Evolutionary conservation across 1,140 invertebrate species (phyloP).

Genomic region (Brachionus sp.): DNA sequence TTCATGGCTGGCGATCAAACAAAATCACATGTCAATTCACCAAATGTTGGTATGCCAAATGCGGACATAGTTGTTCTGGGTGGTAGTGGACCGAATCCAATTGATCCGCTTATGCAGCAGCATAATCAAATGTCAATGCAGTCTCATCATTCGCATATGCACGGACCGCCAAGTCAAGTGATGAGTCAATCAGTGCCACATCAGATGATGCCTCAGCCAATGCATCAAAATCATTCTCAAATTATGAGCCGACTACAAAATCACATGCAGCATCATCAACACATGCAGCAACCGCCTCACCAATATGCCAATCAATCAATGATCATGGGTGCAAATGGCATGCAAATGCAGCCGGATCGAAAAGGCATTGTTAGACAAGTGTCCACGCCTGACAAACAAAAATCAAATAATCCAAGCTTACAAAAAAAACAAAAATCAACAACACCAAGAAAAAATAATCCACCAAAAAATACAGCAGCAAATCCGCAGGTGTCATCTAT

Average conservation of each 20-base stretch:
- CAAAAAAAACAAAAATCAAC: conserved; percentile 33
- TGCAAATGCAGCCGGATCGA: conserved; percentile 3
- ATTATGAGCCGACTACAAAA: conserved; percentile 17
- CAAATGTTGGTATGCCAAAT: not conserved
- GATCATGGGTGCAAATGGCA: not conserved
- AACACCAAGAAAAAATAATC: not conserved
- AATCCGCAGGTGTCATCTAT: not conserved
- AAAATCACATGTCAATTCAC: not conserved
- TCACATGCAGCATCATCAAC: conserved; percentile 26
- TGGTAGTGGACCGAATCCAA: not conserved
- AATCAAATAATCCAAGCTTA: not conserved
- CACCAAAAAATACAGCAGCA: not conserved
- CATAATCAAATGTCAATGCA: conserved; percentile 9
- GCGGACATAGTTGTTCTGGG: conserved; percentile 25
- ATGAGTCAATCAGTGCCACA: not conserved
- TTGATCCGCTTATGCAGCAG: conserved; percentile 3
- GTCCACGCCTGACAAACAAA: conserved; percentile 10
- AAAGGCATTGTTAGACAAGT: not conserved
- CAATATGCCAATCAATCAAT: not conserved
- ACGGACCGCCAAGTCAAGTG: not conserved
- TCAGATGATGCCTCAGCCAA: not conserved
- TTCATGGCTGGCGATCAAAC: not conserved
- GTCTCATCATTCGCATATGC: not conserved
- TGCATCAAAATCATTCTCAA: not conserved
- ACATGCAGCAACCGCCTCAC: not conserved